Percentiles rank a stretch among this genome's conserved stretches.
These are phyloP conservation scores for Lycocerus yunnanus DNA, from an alignment of 2,888 invertebrate genomes.

Conservation along the genomic window DNA sequence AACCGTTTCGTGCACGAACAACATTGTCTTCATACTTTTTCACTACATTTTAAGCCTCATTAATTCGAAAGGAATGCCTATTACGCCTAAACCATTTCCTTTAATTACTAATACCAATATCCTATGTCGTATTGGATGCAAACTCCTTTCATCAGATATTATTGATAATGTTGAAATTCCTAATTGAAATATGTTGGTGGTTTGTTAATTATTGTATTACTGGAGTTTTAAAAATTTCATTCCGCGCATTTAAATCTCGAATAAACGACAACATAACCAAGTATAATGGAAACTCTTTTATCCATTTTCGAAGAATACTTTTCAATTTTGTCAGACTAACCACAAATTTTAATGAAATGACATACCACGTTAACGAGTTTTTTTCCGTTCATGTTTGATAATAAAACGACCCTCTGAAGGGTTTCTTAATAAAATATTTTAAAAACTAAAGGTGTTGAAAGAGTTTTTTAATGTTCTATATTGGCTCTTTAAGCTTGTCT, in stretches of 20 bases:
- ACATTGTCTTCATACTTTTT: neutral
- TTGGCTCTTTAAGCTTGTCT: neutral
- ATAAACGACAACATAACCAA: too few relatives aligned
- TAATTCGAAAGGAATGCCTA: too few relatives aligned
- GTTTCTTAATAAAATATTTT: neutral
- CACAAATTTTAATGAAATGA: neutral
- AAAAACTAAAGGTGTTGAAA: neutral
- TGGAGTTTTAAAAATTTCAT: too few relatives aligned
- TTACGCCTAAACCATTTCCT: too few relatives aligned
- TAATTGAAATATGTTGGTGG: too few relatives aligned
- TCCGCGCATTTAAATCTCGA: too few relatives aligned
- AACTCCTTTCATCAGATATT: neutral
- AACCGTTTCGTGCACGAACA: neutral
- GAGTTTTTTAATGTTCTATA: neutral
- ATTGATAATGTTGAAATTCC: neutral
- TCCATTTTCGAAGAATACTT: too few relatives aligned
- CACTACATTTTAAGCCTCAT: too few relatives aligned
- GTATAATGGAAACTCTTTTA: too few relatives aligned
- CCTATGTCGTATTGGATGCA: too few relatives aligned
- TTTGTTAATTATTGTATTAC: too few relatives aligned
- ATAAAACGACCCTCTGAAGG: neutral
- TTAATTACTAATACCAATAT: neutral
- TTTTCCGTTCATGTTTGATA: neutral
- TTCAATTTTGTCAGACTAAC: too few relatives aligned
- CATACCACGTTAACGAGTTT: neutral